Base-by-base conservation (phyloP, 2,113 vertebrate species). In the Maccullochella peelii region DNA sequence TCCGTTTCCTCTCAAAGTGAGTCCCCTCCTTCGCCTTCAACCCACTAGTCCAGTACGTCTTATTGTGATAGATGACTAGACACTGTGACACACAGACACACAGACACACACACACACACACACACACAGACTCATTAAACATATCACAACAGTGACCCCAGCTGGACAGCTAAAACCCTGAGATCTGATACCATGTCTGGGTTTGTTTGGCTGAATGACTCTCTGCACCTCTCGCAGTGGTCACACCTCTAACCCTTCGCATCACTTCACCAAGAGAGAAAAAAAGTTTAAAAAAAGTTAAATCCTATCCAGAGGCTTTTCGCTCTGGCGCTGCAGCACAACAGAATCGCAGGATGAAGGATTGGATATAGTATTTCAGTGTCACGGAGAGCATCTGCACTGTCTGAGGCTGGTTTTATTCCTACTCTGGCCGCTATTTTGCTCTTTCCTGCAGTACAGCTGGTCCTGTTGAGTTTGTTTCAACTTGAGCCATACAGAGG, bases 121-220 rank as follows among this genome's bases (percentile, higher is more conserved):
- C 23, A 15, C 40, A 69, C 30, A 50, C 20, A 36, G 30, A 20
- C 40, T 42, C 33, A 58, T 71, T 69, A 50, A 82, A 77, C 38
- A 57, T 21, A 84, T 79, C 72, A 42, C 87, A 89, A 92, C 86
- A 91, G 87, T 88, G 91, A 91, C 87, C 83, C 91, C 89, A 83
- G 66, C 89, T 92, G 91, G 89, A 82, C 84, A 59, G n/a, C 25
- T 25, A 18, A 62, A 57, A 58, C 47, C 69, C 73, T 59, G 47
- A 59, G 18, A 62, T 10, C 21, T 40, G 33, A 49, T 20, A 25
- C 25, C 18, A 23, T 18, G 21, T 83, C 61, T 71, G 66, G 30
- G 30, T 61, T 68, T 78, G 57, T 44, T 73, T 77, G 67, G 21
- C 36, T 38, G 66, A 44, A 65, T 71, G 68, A 57, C 67, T 69